A percentile compares a stretch with the other conserved stretches of the same genome.
Conservation (phyloP, 2,113 vertebrate genomes). For the Ginglymostoma cirratum region DNA sequence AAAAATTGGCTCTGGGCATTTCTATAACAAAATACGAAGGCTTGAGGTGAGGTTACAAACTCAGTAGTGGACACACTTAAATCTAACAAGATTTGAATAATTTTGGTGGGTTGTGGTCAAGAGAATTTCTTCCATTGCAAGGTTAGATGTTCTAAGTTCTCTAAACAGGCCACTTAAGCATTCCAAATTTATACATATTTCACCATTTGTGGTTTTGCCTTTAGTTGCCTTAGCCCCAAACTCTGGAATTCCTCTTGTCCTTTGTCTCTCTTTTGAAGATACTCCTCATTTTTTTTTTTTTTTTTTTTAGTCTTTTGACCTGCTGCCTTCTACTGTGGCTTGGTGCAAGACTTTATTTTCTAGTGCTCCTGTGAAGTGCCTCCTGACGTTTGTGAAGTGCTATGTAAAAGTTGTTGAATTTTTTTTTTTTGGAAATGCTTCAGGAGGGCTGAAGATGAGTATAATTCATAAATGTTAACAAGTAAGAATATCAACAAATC, state of each 20-base stretch:
- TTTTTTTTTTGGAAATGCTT: not conserved
- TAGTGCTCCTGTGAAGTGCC: not conserved
- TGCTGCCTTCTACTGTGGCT: not conserved
- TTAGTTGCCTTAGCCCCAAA: not conserved
- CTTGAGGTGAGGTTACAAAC: not conserved
- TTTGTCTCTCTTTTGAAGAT: not conserved
- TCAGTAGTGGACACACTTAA: no score
- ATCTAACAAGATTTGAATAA: not conserved
- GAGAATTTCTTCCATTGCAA: not conserved
- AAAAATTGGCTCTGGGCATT: not conserved
- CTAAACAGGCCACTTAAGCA: not conserved
- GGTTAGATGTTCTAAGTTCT: not conserved
- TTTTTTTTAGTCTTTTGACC: not conserved
- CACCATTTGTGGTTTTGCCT: not conserved
- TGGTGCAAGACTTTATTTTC: not conserved
- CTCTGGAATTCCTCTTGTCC: no score
- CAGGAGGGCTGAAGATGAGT: not conserved
- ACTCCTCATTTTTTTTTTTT: not conserved
- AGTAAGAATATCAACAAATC: not conserved
- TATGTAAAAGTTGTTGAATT: not conserved
- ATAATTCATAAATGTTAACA: not conserved
- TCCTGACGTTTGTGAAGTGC: not conserved
- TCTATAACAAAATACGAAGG: not conserved
- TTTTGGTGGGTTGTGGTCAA: not conserved
- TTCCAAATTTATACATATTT: not conserved